phyloP scores from a whole-genome alignment of 2,797 vertebrate genomes.

The Botia almorhae region DNA sequence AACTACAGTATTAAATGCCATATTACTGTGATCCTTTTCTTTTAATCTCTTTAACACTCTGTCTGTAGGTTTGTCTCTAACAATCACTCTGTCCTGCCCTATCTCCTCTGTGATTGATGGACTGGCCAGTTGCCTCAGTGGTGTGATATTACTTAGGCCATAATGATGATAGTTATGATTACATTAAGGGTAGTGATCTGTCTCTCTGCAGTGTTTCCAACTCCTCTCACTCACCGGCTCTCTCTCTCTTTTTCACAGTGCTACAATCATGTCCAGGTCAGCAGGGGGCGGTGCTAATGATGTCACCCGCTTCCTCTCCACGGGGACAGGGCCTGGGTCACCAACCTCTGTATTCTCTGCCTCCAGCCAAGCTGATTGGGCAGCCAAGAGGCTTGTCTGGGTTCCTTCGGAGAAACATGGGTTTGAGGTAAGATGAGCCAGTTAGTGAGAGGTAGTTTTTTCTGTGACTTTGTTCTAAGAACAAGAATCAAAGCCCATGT shows the following conservation, averaged over 20 bases:
- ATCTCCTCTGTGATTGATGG: slow-evolving; percentile 33
- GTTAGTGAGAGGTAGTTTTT: background rate
- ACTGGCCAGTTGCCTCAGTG: slow-evolving; percentile 13
- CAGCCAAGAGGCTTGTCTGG: slow-evolving; percentile 90
- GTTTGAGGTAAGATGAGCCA: slow-evolving; percentile 80
- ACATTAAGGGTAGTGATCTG: slow-evolving; percentile 11
- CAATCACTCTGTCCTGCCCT: slow-evolving; percentile 31
- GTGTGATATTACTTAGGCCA: background rate
- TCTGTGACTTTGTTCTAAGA: background rate
- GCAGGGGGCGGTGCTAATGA: slow-evolving; percentile 76
- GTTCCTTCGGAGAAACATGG: slow-evolving; percentile 92
- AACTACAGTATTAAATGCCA: slow-evolving; percentile 6
- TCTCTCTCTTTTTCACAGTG: slow-evolving; percentile 61
- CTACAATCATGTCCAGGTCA: slow-evolving; percentile 78
- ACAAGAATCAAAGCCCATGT: background rate
- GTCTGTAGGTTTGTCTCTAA: slow-evolving; percentile 40
- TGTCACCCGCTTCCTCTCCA: slow-evolving; percentile 81
- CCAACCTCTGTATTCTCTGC: slow-evolving; percentile 74
- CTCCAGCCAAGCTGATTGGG: slow-evolving; percentile 90
- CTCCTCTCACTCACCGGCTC: slow-evolving; percentile 39
- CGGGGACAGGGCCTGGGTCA: slow-evolving; percentile 72
- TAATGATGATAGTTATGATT: slow-evolving; percentile 38
- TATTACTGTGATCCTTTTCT: background rate
- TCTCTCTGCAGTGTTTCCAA: slow-evolving; percentile 47
- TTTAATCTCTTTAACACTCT: slow-evolving; percentile 39